Percentiles rank a stretch among this genome's conserved stretches.
These are phyloP conservation scores for Drosophila borealis DNA, from an alignment of 2,888 invertebrate genomes.

Conservation along the genomic window DNA sequence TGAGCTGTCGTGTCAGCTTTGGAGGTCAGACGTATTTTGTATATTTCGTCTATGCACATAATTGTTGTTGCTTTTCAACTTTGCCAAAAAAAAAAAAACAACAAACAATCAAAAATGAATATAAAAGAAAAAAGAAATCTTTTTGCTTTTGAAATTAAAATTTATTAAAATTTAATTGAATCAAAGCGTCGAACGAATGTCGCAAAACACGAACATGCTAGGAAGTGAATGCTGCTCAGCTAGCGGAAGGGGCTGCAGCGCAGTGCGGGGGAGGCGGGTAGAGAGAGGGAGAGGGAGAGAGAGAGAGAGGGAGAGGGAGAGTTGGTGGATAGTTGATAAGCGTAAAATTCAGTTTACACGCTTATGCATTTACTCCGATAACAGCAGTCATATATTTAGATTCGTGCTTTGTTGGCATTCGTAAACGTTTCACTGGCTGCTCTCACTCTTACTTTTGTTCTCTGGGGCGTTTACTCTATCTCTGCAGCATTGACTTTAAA, in stretches of 20 bases:
- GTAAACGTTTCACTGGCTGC: background rate
- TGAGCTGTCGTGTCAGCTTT: conserved; percentile 76
- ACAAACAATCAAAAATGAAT: conserved; percentile 1
- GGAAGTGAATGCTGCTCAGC: conserved; percentile 27
- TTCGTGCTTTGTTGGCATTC: background rate
- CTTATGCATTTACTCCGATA: too few species aligned
- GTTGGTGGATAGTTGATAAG: too few species aligned
- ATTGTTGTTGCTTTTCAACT: conserved; percentile 26
- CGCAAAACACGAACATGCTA: conserved; percentile 30
- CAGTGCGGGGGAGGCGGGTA: background rate
- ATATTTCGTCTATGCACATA: conserved; percentile 45
- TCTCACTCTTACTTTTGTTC: background rate
- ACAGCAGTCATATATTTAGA: background rate
- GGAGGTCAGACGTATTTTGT: conserved; percentile 71
- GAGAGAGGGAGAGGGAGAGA: too few species aligned
- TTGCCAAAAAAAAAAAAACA: conserved; percentile 41
- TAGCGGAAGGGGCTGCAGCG: conserved; percentile 9
- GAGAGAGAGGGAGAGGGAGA: too few species aligned
- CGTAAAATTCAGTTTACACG: too few species aligned
- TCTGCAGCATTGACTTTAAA: background rate
- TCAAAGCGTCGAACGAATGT: conserved; percentile 48
- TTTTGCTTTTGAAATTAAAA: conserved; percentile 67
- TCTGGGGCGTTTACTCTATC: background rate
- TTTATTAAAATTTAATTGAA: conserved; percentile 75
- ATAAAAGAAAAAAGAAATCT: conserved; percentile 35